phyloP scores from a whole-genome alignment of 2,797 vertebrate genomes.

The Myiothlypis coronata region DNA sequence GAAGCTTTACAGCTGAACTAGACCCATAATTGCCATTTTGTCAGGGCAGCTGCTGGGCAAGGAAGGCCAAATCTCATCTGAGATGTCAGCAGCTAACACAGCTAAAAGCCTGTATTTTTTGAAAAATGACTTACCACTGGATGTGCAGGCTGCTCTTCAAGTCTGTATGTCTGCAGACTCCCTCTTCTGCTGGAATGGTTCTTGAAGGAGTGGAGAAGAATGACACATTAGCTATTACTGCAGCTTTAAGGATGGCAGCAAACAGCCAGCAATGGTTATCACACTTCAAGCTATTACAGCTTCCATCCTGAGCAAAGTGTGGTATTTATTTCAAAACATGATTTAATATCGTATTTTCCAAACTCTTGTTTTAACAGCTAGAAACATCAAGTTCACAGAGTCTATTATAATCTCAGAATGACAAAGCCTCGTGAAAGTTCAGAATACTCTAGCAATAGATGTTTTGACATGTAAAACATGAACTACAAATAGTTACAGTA shows the following conservation, averaged over 20 bases:
- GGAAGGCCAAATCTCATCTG: background rate
- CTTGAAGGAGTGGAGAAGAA: conserved; percentile 60
- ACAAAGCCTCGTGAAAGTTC: background rate
- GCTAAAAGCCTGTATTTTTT: background rate
- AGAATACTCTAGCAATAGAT: background rate
- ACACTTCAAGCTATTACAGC: background rate
- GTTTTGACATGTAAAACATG: background rate
- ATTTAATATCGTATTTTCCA: background rate
- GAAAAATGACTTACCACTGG: conserved; percentile 79
- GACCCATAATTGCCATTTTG: background rate
- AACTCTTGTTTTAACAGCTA: background rate
- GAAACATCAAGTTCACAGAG: background rate
- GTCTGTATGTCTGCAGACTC: conserved; percentile 78
- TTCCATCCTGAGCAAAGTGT: background rate
- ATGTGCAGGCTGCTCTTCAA: conserved; percentile 85
- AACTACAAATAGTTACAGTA: background rate
- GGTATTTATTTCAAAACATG: background rate
- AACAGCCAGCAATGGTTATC: background rate
- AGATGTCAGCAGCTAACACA: background rate
- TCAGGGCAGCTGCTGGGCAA: background rate
- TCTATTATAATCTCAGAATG: background rate
- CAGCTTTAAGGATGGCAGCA: background rate
- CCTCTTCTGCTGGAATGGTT: conserved; percentile 85
- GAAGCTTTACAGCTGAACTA: background rate
- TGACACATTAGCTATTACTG: background rate